Percentiles rank a stretch among this genome's conserved stretches.
Conservation (phyloP, 2,113 vertebrate species). For the Tor tambroides region DNA sequence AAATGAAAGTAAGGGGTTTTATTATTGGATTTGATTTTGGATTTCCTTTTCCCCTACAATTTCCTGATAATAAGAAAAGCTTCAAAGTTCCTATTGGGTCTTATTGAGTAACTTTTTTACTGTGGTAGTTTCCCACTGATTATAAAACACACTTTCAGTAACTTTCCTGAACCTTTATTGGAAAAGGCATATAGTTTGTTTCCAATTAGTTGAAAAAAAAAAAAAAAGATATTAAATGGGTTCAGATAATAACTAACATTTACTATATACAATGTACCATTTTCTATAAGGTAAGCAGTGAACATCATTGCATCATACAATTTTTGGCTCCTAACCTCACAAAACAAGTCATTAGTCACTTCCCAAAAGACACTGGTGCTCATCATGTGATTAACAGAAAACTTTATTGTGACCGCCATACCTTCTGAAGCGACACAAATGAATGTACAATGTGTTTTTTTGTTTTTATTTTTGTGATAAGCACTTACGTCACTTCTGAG, state of each 20-base stretch:
- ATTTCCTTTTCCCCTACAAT: neutral
- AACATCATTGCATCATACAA: conserved; percentile 7
- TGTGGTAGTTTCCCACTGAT: neutral
- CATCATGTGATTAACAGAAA: neutral
- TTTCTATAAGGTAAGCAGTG: neutral
- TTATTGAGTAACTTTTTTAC: neutral
- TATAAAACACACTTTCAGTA: neutral
- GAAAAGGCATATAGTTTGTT: neutral
- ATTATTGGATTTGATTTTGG: neutral
- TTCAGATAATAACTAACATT: neutral
- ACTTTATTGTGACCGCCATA: neutral
- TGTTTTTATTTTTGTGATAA: neutral
- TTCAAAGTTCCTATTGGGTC: neutral
- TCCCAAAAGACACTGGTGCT: neutral
- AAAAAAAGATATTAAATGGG: neutral
- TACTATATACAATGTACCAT: neutral
- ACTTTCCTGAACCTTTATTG: neutral
- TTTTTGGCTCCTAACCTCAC: neutral
- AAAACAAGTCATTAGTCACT: neutral
- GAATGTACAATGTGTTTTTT: neutral
- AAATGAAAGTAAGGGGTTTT: neutral
- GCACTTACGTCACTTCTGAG: neutral
- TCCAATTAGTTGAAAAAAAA: neutral
- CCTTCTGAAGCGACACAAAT: neutral
- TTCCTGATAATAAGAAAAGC: neutral